Evolutionary conservation across 1,140 invertebrate species (phyloP), one percentile per base, ranked within the genome.

Genomic region (Idris sp.): DNA sequence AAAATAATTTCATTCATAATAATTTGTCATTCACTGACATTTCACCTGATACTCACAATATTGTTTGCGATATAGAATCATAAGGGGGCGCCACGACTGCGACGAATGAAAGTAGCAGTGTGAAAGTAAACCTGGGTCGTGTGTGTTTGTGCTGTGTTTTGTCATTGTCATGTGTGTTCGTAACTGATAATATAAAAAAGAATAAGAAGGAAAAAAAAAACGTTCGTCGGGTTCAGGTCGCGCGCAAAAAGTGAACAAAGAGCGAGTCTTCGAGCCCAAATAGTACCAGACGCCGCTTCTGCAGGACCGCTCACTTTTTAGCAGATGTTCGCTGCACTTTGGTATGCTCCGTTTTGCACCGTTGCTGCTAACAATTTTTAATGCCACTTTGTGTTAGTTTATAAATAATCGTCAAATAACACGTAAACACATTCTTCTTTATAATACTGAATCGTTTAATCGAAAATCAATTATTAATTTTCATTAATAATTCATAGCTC

Each of bases 101-200:
- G 4, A 0, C 18, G 11, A 4, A 48, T 19, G 26, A 48, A 40
- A 61, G 35, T 40, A 7, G 16, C 16, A 22, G 25, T 7, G 53
- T 56, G 28, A 61, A 61, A 43, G 46, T 43, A 33, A 64, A 43
- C 33, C 56, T 59, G 31, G 46, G 13, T 51, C 28, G 10, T 10
- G 25, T 26, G 19, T 11, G 30, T 65, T 65, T 31, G 33, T 65
- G 61, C 31, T 65, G 35, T 65, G 49, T 65, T 65, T 53, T 65
- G 61, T 65, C 61, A 65, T 65, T 65, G 49, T 65, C 49, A 65
- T 65, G 61, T 65, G 61, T 54, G 18, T 22, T 7, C 28, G 15
- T 49, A 49, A 68, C 51, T 36, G 53, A 49, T 58, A 68, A 33
- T 40, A 28, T 25, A 46, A 68, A 49, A n/a, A n/a, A n/a, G n/a